These are phyloP conservation scores for Hirudinaria manillensis DNA, from an alignment of 2,888 invertebrate genomes.

Conservation along the genomic window DNA sequence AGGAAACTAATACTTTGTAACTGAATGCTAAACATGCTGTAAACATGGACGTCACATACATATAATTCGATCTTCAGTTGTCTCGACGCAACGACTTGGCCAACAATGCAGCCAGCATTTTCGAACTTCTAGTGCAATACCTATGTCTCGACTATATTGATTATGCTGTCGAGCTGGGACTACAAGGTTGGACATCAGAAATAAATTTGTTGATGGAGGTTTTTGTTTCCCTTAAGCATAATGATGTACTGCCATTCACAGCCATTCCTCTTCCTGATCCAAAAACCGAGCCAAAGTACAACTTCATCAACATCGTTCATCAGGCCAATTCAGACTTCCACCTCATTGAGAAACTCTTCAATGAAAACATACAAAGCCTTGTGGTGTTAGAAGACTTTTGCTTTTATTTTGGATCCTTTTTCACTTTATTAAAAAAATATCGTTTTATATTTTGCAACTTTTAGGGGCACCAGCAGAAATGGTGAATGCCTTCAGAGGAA, in stretches of 20 bases:
- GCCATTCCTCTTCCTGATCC: slow-evolving; percentile 64
- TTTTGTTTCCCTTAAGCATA: background rate
- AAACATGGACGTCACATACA: too few relatives aligned
- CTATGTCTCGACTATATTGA: slow-evolving; percentile 86
- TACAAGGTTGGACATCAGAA: slow-evolving; percentile 58
- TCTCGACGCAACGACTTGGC: slow-evolving; percentile 74
- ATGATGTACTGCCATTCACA: slow-evolving; percentile 32
- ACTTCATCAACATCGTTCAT: slow-evolving; percentile 84
- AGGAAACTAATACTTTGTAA: slow-evolving; percentile 41
- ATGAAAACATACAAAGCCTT: slow-evolving; percentile 79
- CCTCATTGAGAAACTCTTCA: slow-evolving; percentile 84
- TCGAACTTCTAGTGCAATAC: slow-evolving; percentile 77
- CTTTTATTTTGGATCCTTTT: background rate
- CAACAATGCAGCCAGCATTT: slow-evolving; percentile 68
- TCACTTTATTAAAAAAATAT: background rate
- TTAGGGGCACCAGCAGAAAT: slow-evolving; percentile 73
- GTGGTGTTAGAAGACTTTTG: slow-evolving; percentile 64
- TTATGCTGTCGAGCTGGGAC: slow-evolving; percentile 86
- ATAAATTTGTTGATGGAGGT: background rate
- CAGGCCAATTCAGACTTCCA: slow-evolving; percentile 86
- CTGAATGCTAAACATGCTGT: background rate
- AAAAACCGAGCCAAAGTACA: slow-evolving; percentile 77
- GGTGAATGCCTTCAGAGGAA: slow-evolving; percentile 82
- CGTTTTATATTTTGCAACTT: background rate
- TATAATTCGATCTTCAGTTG: slow-evolving; percentile 57